Evolutionary conservation across 2,888 invertebrate genomes (phyloP).

Genomic region (Drosophila mettleri): DNA sequence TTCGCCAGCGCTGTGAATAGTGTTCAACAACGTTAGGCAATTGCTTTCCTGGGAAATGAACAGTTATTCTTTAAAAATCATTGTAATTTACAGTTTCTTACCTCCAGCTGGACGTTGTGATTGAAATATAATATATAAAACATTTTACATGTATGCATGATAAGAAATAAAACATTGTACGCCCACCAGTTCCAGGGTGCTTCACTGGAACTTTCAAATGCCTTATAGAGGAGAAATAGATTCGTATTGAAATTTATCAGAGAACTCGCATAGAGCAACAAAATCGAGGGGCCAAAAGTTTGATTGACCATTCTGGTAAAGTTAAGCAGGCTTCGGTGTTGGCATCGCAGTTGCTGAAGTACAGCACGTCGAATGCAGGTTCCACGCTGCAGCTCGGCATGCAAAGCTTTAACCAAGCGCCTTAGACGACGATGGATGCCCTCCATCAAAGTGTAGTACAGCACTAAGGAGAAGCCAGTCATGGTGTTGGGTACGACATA

Average conservation of each 20-base stretch:
- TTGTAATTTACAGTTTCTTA: not conserved
- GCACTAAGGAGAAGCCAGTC: conserved; percentile 48
- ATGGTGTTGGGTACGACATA: conserved; percentile 56
- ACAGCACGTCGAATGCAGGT: conserved; percentile 8
- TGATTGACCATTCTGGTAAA: conserved; percentile 51
- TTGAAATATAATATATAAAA: conserved; percentile 52
- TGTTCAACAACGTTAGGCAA: conserved; percentile 40
- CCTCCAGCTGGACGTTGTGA: conserved; percentile 44
- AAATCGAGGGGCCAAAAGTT: conserved; percentile 46
- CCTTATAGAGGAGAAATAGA: conserved; percentile 57
- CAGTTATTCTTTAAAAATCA: not conserved
- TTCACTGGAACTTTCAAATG: conserved; percentile 23
- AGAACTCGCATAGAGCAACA: conserved; percentile 49
- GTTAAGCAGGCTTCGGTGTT: conserved; percentile 32
- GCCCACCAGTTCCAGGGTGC: conserved; percentile 39
- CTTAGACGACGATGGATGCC: conserved; percentile 44
- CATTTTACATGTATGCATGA: conserved; percentile 54
- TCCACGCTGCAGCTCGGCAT: conserved; percentile 25
- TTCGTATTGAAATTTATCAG: conserved; percentile 59
- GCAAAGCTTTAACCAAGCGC: conserved; percentile 27
- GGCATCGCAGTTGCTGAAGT: conserved; percentile 45
- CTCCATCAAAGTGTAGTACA: conserved; percentile 49
- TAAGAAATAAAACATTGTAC: conserved; percentile 42
- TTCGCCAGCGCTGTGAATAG: not conserved
- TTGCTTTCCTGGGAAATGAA: conserved; percentile 32